phyloP scores from a whole-genome alignment of 2,888 invertebrate species.

The Neocrepidodera transversa region DNA sequence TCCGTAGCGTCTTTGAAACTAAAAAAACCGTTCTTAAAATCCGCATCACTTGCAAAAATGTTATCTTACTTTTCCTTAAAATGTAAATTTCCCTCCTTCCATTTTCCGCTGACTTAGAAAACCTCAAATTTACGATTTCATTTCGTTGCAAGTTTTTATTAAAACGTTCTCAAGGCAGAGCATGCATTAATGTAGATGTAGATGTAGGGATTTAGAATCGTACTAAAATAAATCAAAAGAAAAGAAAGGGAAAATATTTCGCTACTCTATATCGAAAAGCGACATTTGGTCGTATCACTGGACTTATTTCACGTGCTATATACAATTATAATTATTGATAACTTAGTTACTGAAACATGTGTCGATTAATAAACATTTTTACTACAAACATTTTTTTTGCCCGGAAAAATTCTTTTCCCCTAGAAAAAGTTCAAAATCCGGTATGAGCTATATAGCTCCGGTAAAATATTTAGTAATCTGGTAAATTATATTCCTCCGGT shows the following conservation, averaged over 20 bases:
- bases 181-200: conserved; percentile 33
- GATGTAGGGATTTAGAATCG: conserved; percentile 17
- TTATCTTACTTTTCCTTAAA: conserved; percentile 29
- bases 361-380: too few relatives aligned
- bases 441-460: too few relatives aligned
- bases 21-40: conserved; percentile 28
- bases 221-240: conserved; percentile 31
- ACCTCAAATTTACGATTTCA: conserved; percentile 35
- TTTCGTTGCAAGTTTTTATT: conserved; percentile 36
- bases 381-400: too few relatives aligned
- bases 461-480: too few relatives aligned
- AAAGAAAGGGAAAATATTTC: conserved; percentile 33
- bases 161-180: conserved; percentile 29
- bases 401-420: too few relatives aligned
- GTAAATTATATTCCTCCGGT: too few relatives aligned
- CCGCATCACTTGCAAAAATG: conserved; percentile 32
- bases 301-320: neutral
- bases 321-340: neutral
- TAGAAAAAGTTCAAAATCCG: too few relatives aligned
- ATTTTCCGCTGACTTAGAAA: conserved; percentile 33
- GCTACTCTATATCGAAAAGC: conserved; percentile 3
- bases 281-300: neutral
- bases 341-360: neutral
- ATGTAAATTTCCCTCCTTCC: conserved; percentile 33
- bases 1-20: conserved; percentile 14